Evolutionary conservation across 2,113 vertebrate genomes (phyloP), one percentile per base, ranked within the genome.

Genomic region (Phrynosoma platyrhinos): DNA sequence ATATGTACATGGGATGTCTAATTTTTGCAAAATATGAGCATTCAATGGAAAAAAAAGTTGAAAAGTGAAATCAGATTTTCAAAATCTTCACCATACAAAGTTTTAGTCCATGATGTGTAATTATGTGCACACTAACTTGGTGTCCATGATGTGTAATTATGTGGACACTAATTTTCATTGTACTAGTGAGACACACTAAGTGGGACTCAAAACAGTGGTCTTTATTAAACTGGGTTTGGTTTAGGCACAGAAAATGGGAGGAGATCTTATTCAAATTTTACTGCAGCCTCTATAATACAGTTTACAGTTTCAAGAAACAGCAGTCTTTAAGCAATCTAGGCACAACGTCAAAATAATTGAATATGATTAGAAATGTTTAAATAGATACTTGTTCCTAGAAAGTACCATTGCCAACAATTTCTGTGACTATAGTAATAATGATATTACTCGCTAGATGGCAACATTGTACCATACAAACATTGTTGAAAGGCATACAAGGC

Each of bases 381-480:
- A 69, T 2, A 86, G 86, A 53, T 79, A 90, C 83, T 9, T 0
- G 1, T 32, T n/a, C 83, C 84, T 68, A 66, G 32, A 81, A 0
- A 91, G 68, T 1, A 27, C 9, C 74, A 40, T 23, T 52, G 25
- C 72, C 12, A 14, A 79, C 0, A 0, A 40, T 4, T 25, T 9
- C 21, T 20, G 18, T 3, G 47, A 18, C n/a, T 0, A 6, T 27
- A 58, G 82, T 66, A 79, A 75, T 14, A 88, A 90, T 90, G 82
- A 55, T 88, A 79, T 82, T 77, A 79, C 52, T 93, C 95, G 84
- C 93, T 94, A 95, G 95, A 89, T 96, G 95, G 95, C 95, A 95
- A 94, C 82, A 64, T 91, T 90, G 89, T 66, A 88, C 71, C 88
- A 92, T 83, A 68, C 47, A 91, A 90, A 87, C 14, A 78, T 2